Conservation (phyloP, 2,888 invertebrate genomes). For the Meiosimyza decipiens region DNA sequence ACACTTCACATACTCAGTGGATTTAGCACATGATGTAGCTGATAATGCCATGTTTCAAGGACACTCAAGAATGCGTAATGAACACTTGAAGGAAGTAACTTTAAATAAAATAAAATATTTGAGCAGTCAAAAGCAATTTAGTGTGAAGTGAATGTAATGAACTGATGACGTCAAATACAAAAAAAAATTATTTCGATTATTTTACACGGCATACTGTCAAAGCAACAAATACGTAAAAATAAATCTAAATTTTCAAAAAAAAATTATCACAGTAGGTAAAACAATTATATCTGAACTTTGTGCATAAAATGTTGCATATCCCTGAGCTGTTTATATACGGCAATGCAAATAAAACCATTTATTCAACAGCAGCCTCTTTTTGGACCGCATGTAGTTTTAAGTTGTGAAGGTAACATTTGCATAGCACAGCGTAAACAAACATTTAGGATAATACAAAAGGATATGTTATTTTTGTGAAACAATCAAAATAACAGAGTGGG, state of each 20-base stretch:
- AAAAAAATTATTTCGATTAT: too few species aligned
- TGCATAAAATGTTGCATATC: neutral
- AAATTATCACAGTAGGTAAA: constrained; percentile 21
- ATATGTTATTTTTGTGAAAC: neutral
- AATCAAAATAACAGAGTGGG: constrained; percentile 4
- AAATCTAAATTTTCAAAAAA: neutral
- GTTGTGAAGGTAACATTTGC: constrained; percentile 10
- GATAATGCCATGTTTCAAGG: constrained; percentile 46
- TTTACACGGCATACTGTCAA: too few species aligned
- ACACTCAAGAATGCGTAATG: constrained; percentile 49
- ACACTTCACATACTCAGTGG: constrained; percentile 26
- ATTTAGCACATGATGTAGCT: constrained; percentile 36
- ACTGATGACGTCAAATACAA: too few species aligned
- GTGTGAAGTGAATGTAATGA: constrained; percentile 38
- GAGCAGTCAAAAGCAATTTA: constrained; percentile 55
- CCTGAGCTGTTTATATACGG: neutral
- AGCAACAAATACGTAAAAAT: too few species aligned
- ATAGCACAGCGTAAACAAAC: constrained; percentile 11
- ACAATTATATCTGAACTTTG: constrained; percentile 8
- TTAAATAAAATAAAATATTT: constrained; percentile 40
- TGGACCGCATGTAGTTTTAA: constrained; percentile 4
- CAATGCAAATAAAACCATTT: neutral
- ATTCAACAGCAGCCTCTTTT: neutral
- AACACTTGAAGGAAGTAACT: constrained; percentile 26
- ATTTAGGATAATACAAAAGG: neutral